Conservation (phyloP, 2,113 vertebrate genomes). For the Orthonyx spaldingii region DNA sequence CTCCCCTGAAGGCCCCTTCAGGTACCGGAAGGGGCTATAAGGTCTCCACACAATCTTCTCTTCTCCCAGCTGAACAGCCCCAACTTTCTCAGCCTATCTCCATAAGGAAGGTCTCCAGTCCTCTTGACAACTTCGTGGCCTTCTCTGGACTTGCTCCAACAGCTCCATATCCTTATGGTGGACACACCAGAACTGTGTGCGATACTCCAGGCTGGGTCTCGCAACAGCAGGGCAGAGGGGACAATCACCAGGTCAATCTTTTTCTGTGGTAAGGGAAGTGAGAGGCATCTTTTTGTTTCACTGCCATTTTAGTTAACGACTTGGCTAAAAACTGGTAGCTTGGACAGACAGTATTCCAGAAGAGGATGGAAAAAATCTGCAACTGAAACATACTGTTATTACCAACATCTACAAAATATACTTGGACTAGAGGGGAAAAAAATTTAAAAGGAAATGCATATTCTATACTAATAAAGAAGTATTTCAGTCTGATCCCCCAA, state of each 20-base stretch:
- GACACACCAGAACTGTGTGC: background rate
- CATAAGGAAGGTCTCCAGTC: background rate
- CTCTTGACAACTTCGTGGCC: background rate
- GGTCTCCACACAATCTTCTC: background rate
- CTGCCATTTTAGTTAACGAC: background rate
- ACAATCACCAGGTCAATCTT: background rate
- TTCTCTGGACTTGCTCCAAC: background rate
- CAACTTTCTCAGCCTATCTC: background rate
- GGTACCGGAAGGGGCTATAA: background rate
- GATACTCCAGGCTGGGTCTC: background rate
- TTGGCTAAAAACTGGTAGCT: background rate
- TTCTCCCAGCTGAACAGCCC: background rate
- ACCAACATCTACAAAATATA: background rate
- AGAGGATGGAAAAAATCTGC: background rate
- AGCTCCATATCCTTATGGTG: fast-evolving
- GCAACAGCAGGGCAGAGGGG: background rate
- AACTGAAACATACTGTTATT: background rate
- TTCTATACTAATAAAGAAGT: background rate
- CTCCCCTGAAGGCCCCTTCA: background rate
- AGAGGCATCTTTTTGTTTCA: background rate
- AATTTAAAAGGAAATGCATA: background rate
- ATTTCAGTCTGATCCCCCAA: background rate
- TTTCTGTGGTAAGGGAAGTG: background rate
- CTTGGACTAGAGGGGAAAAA: background rate
- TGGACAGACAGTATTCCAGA: background rate